These are phyloP conservation scores for Andrena marginata DNA, from an alignment of 2,888 invertebrate species.

Conservation along the genomic window DNA sequence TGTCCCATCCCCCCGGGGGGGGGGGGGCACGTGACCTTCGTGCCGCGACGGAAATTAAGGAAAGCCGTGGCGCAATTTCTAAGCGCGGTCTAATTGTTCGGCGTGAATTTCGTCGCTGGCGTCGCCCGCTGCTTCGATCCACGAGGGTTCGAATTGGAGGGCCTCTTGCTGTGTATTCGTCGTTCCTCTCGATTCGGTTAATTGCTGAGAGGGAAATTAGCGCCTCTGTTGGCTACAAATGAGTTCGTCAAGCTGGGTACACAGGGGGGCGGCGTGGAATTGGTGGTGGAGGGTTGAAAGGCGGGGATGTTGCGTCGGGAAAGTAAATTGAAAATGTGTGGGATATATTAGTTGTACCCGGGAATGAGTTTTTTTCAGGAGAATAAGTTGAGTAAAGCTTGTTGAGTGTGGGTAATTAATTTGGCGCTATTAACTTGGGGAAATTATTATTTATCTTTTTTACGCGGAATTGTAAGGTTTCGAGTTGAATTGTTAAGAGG, in stretches of 20 bases:
- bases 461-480: too few relatives aligned
- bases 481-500: too few relatives aligned
- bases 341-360: too few relatives aligned
- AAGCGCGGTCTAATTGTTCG: constrained; percentile 50
- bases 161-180: neutral
- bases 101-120: constrained; percentile 30
- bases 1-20: constrained; percentile 67
- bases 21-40: constrained; percentile 70
- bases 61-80: constrained; percentile 39
- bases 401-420: too few relatives aligned
- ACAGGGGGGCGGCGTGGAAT: neutral
- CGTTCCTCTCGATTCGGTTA: constrained; percentile 20
- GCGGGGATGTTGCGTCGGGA: neutral
- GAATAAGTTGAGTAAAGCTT: too few relatives aligned
- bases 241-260: neutral
- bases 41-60: constrained; percentile 45
- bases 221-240: neutral
- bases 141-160: neutral
- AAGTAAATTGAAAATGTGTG: too few relatives aligned
- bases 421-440: too few relatives aligned
- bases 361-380: too few relatives aligned
- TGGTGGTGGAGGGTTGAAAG: neutral
- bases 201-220: constrained; percentile 24
- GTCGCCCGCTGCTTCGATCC: constrained; percentile 15
- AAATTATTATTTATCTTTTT: too few relatives aligned